Conservation (phyloP, 2,113 vertebrate species). For the Carollia perspicillata region DNA sequence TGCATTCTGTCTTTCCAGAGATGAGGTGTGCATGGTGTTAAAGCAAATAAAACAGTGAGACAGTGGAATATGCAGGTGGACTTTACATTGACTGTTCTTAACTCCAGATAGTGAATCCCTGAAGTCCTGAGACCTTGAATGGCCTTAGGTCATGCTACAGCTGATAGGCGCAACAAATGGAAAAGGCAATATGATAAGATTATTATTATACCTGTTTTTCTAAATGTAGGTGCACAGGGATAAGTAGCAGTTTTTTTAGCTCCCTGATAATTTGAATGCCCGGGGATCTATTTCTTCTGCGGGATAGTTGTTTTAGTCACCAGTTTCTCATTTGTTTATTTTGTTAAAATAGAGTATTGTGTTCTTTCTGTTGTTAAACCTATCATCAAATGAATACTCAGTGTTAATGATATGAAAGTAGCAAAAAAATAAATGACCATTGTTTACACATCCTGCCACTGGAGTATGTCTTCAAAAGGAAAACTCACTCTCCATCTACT, state of each 20-base stretch:
- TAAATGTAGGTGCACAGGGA: slow-evolving; percentile 45
- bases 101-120: slow-evolving; percentile 51
- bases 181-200: slow-evolving; percentile 38
- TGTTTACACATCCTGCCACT: not conserved
- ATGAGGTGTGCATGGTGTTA: slow-evolving; percentile 65
- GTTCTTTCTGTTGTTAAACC: slow-evolving; percentile 50
- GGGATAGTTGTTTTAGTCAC: slow-evolving; percentile 60
- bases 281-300: slow-evolving; percentile 63
- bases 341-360: slow-evolving; percentile 56
- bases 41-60: slow-evolving; percentile 71
- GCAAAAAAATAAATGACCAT: not conserved
- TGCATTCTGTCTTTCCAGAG: slow-evolving; percentile 67
- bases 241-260: slow-evolving; percentile 41
- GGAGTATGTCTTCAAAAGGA: not conserved
- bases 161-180: slow-evolving; percentile 23
- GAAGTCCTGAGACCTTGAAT: slow-evolving; percentile 62
- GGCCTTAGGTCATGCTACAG: slow-evolving; percentile 34
- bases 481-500: not conserved
- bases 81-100: slow-evolving; percentile 67
- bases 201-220: slow-evolving; percentile 62
- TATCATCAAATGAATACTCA: slow-evolving; percentile 37
- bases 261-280: slow-evolving; percentile 46
- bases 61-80: slow-evolving; percentile 53
- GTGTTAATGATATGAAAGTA: not conserved
- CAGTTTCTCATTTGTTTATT: slow-evolving; percentile 62